Evolutionary conservation across 30 jellyfish, hydroid and myxozoan species (phyloP).

Genomic region (Hydra vulgaris): DNA sequence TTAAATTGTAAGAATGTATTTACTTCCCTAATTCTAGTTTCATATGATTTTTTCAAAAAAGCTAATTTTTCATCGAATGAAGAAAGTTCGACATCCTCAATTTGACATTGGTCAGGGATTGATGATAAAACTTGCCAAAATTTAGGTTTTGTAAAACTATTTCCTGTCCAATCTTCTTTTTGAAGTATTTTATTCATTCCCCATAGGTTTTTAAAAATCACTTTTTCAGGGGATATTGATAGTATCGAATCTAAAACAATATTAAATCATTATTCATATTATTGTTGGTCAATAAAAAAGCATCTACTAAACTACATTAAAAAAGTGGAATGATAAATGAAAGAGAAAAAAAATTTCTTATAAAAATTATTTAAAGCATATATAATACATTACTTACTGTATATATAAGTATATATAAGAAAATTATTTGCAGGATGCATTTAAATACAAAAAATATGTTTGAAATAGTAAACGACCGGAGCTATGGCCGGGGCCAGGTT

Average conservation of each 20-base stretch:
- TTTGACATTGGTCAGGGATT: conserved; percentile 25
- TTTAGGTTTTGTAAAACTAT: conserved; percentile 34
- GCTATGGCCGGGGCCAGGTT: too few relatives aligned
- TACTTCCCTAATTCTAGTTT: conserved; percentile 22
- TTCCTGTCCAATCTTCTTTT: conserved; percentile 55
- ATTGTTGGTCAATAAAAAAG: too few relatives aligned
- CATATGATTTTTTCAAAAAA: conserved; percentile 12
- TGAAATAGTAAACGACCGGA: too few relatives aligned
- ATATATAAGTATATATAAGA: too few relatives aligned
- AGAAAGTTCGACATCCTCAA: conserved; percentile 22
- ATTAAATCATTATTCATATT: too few relatives aligned
- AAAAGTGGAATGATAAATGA: too few relatives aligned
- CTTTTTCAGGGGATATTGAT: conserved; percentile 35
- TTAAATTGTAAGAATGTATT: conserved; percentile 36
- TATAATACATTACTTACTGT: too few relatives aligned
- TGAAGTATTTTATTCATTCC: conserved; percentile 26
- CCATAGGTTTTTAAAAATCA: conserved; percentile 39
- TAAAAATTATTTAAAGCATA: too few relatives aligned
- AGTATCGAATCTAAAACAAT: conserved; percentile 37
- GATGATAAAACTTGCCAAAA: conserved; percentile 29
- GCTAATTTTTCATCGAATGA: conserved; percentile 26
- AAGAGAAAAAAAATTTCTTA: too few relatives aligned
- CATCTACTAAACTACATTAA: too few relatives aligned
- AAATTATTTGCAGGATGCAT: too few relatives aligned
- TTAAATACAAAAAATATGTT: too few relatives aligned